These are phyloP conservation scores for Sisor rabdophorus DNA, from an alignment of 2,113 vertebrate species.

Conservation along the genomic window DNA sequence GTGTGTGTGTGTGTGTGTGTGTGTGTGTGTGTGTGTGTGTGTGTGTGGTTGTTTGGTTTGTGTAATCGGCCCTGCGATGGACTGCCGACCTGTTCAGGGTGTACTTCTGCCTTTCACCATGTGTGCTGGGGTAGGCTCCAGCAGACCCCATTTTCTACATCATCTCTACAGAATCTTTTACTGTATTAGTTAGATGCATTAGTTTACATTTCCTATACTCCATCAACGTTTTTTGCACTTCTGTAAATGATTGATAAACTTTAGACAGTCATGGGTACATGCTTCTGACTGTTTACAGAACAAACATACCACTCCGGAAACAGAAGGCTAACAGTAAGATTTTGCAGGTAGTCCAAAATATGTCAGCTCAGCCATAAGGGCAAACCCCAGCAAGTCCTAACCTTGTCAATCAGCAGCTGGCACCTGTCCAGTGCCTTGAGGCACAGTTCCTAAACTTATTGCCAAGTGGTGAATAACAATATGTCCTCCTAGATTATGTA, in stretches of 20 bases:
- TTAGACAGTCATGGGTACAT: conserved; percentile 17
- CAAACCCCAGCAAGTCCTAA: conserved; percentile 27
- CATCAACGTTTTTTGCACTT: conserved; percentile 5
- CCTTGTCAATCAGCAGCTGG: conserved; percentile 29
- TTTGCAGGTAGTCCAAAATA: conserved; percentile 11
- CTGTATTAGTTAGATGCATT: conserved; percentile 29
- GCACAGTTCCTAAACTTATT: background rate
- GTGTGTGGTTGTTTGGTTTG: too few relatives aligned
- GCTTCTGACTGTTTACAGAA: conserved; percentile 27
- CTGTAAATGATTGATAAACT: conserved; percentile 24
- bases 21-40: too few relatives aligned
- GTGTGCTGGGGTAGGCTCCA: too few relatives aligned
- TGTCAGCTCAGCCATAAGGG: conserved; percentile 24
- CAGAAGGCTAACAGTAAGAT: background rate
- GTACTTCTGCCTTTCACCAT: too few relatives aligned
- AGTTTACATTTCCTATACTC: conserved; percentile 14
- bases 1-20: too few relatives aligned
- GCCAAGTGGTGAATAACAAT: background rate
- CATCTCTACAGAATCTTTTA: background rate
- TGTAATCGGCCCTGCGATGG: too few relatives aligned
- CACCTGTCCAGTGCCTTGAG: conserved; percentile 17
- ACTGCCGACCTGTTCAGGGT: too few relatives aligned
- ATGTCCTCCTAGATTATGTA: conserved; percentile 23
- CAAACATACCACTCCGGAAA: conserved; percentile 19
- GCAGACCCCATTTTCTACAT: background rate